Evolutionary conservation across 2,797 vertebrate species (phyloP).

Genomic region (Clarias laeviceps): DNA sequence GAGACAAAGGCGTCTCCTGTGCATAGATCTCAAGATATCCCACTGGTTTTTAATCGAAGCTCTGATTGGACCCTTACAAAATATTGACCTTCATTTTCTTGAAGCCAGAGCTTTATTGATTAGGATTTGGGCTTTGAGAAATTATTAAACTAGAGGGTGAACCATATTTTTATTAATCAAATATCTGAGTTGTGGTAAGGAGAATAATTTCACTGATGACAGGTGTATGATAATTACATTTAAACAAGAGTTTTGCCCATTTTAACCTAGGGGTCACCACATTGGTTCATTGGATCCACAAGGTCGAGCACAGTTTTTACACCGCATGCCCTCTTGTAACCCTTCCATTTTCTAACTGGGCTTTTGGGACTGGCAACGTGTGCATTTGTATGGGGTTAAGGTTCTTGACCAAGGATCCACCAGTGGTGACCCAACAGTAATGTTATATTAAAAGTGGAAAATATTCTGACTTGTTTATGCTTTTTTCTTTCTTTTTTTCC

Average conservation of each 20-base stretch:
- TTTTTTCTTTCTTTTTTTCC: no score
- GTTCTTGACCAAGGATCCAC: no score
- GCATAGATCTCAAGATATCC: background rate
- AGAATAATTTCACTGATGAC: background rate
- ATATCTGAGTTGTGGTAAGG: background rate
- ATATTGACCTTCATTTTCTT: background rate
- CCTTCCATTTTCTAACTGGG: no score
- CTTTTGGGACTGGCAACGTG: no score
- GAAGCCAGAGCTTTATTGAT: background rate
- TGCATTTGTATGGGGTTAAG: no score
- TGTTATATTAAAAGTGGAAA: no score
- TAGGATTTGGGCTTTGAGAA: background rate
- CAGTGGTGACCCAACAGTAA: no score
- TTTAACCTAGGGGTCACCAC: no score
- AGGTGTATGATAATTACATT: background rate
- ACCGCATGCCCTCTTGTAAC: no score
- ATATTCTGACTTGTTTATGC: no score
- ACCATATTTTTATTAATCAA: background rate
- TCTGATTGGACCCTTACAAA: background rate
- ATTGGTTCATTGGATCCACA: no score
- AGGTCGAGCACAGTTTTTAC: no score
- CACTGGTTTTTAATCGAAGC: background rate
- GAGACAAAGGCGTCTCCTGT: background rate
- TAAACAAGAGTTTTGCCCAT: background rate
- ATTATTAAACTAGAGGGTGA: background rate